A percentile compares a stretch with the other conserved stretches of the same genome.
These are phyloP conservation scores for Leptarthrus brevirostris DNA, from an alignment of 2,888 invertebrate species.

Conservation along the genomic window DNA sequence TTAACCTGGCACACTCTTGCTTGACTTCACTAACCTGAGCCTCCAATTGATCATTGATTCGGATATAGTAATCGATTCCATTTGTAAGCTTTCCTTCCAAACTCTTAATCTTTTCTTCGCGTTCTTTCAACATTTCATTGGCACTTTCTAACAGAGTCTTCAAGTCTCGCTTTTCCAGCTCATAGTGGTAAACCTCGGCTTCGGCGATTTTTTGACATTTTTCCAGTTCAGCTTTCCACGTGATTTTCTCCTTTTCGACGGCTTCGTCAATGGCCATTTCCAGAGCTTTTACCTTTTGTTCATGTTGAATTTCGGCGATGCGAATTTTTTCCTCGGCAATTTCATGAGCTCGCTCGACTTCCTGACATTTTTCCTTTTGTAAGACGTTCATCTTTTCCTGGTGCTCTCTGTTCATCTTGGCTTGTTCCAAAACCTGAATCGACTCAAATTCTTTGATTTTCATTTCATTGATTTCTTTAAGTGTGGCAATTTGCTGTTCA, in stretches of 20 bases:
- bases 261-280: slow-evolving; percentile 67
- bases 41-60: slow-evolving; percentile 64
- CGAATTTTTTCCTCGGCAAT: slow-evolving; percentile 64
- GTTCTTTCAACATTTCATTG: slow-evolving; percentile 65
- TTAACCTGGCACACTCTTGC: slow-evolving; percentile 64
- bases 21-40: slow-evolving; percentile 65
- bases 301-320: slow-evolving; percentile 64
- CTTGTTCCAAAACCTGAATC: slow-evolving; percentile 52
- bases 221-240: slow-evolving; percentile 68
- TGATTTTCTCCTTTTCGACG: slow-evolving; percentile 66
- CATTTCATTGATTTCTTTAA: slow-evolving; percentile 56
- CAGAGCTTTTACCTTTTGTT: slow-evolving; percentile 67
- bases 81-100: slow-evolving; percentile 64
- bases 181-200: slow-evolving; percentile 69
- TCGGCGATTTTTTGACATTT: slow-evolving; percentile 71
- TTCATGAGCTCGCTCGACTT: slow-evolving; percentile 64
- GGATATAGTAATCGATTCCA: slow-evolving; percentile 65
- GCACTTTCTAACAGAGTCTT: slow-evolving; percentile 65
- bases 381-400: slow-evolving; percentile 49
- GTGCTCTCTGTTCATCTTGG: slow-evolving; percentile 53
- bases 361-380: slow-evolving; percentile 53
- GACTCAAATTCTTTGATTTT: slow-evolving; percentile 56
- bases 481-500: slow-evolving; percentile 53
- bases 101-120: slow-evolving; percentile 65
- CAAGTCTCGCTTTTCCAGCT: slow-evolving; percentile 69